These are phyloP conservation scores for Drosophila trichaetosa DNA, from an alignment of 2,888 invertebrate genomes.

Conservation along the genomic window DNA sequence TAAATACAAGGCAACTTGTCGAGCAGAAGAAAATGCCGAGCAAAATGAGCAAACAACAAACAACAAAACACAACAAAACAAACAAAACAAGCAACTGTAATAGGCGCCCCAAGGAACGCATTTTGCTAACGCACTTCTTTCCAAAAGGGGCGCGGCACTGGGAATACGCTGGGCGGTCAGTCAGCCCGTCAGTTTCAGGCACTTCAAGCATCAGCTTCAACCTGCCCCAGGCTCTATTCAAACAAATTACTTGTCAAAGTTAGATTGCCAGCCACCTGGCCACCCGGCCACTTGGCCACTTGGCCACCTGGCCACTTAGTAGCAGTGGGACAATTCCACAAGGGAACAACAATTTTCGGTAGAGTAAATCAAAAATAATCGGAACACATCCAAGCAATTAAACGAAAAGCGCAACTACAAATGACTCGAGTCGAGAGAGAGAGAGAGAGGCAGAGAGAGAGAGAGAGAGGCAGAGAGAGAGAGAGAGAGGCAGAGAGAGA, in stretches of 20 bases:
- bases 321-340: background rate
- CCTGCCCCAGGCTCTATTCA: constrained; percentile 30
- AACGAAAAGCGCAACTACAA: background rate
- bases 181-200: constrained; percentile 12
- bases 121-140: constrained; percentile 32
- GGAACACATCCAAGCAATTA: background rate
- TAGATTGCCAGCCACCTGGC: background rate
- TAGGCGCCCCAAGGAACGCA: constrained; percentile 44
- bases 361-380: background rate
- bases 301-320: background rate
- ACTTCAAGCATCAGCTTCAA: background rate
- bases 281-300: background rate
- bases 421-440: background rate
- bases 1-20: constrained; percentile 42
- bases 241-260: constrained; percentile 13
- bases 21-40: constrained; percentile 12
- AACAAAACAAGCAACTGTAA: constrained; percentile 59
- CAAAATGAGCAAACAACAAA: constrained; percentile 42
- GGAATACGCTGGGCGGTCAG: background rate
- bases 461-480: no score
- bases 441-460: no score
- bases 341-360: constrained; percentile 5
- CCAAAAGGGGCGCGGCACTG: constrained; percentile 10
- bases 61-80: constrained; percentile 41
- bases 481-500: no score